Percentiles rank a stretch among this genome's conserved stretches.
These are phyloP conservation scores for Hemaris fuciformis DNA, from an alignment of 2,888 invertebrate species.

Conservation along the genomic window DNA sequence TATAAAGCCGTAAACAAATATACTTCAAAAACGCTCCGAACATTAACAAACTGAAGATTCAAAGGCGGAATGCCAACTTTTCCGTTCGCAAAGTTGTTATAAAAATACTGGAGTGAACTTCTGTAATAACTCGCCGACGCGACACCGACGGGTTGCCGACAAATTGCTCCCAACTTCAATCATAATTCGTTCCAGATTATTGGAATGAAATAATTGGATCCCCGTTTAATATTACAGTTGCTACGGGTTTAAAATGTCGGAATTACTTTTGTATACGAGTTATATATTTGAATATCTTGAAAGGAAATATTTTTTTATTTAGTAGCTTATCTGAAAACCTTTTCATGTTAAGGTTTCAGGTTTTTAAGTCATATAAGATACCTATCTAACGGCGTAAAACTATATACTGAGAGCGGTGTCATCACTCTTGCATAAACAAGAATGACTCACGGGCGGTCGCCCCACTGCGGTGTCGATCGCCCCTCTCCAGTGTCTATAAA, in stretches of 20 bases:
- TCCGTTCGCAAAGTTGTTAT: not conserved
- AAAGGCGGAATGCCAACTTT: not conserved
- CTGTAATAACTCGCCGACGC: constrained; percentile 8
- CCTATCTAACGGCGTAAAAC: too few relatives aligned
- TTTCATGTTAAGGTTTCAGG: too few relatives aligned
- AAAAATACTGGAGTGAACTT: constrained; percentile 7
- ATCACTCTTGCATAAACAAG: too few relatives aligned
- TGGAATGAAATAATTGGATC: not conserved
- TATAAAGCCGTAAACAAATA: not conserved
- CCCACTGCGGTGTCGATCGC: too few relatives aligned
- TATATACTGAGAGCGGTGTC: too few relatives aligned
- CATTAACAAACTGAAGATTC: not conserved
- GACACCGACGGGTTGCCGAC: not conserved
- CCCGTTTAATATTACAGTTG: not conserved
- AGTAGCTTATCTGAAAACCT: too few relatives aligned
- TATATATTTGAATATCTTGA: not conserved
- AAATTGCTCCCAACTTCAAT: constrained; percentile 10
- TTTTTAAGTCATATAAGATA: too few relatives aligned
- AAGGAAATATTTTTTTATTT: too few relatives aligned
- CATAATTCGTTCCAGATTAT: not conserved
- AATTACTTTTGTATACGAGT: not conserved
- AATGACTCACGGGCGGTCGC: too few relatives aligned
- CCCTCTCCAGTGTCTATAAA: too few relatives aligned
- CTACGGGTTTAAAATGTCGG: not conserved
- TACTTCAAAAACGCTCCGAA: not conserved